Percentiles rank a stretch among this genome's conserved stretches.
Evolutionary conservation across 2,888 invertebrate species (phyloP).

Genomic region (Beris chalybata): DNA sequence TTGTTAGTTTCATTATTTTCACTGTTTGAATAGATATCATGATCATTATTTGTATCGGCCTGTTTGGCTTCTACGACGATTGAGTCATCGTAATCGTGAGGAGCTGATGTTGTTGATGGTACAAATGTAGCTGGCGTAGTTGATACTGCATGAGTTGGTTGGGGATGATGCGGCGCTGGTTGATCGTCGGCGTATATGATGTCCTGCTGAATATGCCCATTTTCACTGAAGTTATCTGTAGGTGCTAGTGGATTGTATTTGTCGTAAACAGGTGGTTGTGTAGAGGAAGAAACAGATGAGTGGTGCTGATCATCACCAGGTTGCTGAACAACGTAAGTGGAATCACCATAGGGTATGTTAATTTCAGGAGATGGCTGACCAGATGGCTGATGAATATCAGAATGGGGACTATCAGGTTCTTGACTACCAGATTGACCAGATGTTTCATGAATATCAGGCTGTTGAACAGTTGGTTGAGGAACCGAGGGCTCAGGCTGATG

Average conservation of each 20-base stretch:
- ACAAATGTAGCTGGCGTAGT: constrained; percentile 36
- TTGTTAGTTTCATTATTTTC: too few species aligned
- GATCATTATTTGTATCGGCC: constrained; percentile 8
- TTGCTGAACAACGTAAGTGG: not conserved
- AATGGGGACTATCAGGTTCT: not conserved
- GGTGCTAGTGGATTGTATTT: constrained; percentile 2
- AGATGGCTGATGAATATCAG: too few species aligned
- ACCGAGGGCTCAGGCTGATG: too few species aligned
- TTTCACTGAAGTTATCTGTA: not conserved
- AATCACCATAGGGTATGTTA: constrained; percentile 3
- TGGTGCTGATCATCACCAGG: not conserved
- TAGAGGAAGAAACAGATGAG: too few species aligned
- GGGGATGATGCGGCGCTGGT: not conserved
- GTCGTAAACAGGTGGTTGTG: constrained; percentile 9
- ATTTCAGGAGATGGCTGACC: constrained; percentile 7
- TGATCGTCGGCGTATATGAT: constrained; percentile 7
- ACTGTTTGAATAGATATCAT: too few species aligned
- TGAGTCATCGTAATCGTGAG: constrained; percentile 39
- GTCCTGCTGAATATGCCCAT: not conserved
- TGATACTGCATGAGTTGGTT: constrained; percentile 4
- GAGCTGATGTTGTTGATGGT: constrained; percentile 25
- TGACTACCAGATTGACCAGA: not conserved
- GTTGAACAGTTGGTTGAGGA: constrained; percentile 1
- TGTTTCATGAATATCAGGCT: not conserved
- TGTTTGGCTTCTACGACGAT: constrained; percentile 40